Conservation (phyloP, 2,888 invertebrate genomes). For the Ormyrus thymus region DNA sequence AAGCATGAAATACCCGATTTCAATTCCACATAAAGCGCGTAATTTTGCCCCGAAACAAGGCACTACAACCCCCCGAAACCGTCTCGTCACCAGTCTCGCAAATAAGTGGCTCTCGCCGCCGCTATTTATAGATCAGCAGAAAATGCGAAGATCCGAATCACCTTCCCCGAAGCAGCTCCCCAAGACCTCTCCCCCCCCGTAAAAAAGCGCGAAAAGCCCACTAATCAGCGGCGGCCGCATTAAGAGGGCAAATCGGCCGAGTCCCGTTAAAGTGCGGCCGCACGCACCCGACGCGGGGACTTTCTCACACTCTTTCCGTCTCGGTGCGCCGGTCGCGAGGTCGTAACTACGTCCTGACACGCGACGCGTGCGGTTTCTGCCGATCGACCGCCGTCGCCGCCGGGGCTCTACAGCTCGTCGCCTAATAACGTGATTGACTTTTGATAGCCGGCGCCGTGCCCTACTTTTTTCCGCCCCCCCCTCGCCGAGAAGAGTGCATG, state of each 20-base stretch:
- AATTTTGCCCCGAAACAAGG: too few species aligned
- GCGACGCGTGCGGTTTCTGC: constrained; percentile 39
- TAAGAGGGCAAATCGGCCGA: not conserved
- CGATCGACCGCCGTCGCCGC: constrained; percentile 26
- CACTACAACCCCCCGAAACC: too few species aligned
- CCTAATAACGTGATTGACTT: constrained; percentile 62
- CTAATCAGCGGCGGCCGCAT: too few species aligned
- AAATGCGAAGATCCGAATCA: too few species aligned
- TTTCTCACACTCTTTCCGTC: constrained; percentile 17
- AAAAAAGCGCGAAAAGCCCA: too few species aligned
- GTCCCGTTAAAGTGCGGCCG: constrained; percentile 24
- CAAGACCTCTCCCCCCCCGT: too few species aligned
- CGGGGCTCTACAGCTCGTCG: constrained; percentile 31
- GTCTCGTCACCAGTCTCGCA: too few species aligned
- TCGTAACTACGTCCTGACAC: constrained; percentile 44
- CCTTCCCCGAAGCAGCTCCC: too few species aligned
- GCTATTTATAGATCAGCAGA: too few species aligned
- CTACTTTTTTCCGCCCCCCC: constrained; percentile 23
- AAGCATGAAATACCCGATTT: too few species aligned
- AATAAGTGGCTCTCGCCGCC: too few species aligned
- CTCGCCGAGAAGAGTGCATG: not conserved
- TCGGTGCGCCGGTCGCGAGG: not conserved
- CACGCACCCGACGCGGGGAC: constrained; percentile 28
- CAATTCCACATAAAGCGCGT: too few species aligned
- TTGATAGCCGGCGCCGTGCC: constrained; percentile 54